A percentile compares a stretch with the other conserved stretches of the same genome.
Conservation (phyloP, 2,797 vertebrate species). For the Microtus obscurus region DNA sequence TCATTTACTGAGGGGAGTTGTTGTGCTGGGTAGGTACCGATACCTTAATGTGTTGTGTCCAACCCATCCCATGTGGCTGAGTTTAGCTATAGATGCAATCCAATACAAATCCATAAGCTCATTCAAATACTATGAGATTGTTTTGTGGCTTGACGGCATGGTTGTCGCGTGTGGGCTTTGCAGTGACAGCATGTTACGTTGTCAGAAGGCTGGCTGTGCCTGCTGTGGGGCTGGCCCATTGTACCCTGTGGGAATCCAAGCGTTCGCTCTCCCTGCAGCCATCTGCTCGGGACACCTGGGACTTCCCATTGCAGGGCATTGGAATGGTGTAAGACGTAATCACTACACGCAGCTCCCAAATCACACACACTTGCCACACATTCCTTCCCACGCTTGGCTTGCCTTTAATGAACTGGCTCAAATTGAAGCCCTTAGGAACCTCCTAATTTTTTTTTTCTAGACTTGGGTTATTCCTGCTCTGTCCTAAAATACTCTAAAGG, state of each 20-base stretch:
- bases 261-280: neutral
- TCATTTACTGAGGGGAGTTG: neutral
- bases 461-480: neutral
- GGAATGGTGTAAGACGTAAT: neutral
- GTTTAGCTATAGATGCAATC: neutral
- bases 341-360: neutral
- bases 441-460: neutral
- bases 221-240: neutral
- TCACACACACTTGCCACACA: neutral
- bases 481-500: conserved; percentile 50
- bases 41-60: neutral
- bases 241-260: neutral
- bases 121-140: neutral
- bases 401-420: conserved; percentile 60
- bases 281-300: neutral
- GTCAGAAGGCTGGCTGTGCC: neutral
- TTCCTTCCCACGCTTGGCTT: conserved; percentile 17
- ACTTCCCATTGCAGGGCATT: neutral
- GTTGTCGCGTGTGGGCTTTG: neutral
- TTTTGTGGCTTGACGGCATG: neutral
- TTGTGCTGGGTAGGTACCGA: neutral
- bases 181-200: neutral
- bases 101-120: neutral
- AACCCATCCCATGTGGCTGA: rapidly evolving
- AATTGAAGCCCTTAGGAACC: conserved; percentile 61